Evolutionary conservation across 1,140 invertebrate species (phyloP).

Genomic region (Listronotus bonariensis): DNA sequence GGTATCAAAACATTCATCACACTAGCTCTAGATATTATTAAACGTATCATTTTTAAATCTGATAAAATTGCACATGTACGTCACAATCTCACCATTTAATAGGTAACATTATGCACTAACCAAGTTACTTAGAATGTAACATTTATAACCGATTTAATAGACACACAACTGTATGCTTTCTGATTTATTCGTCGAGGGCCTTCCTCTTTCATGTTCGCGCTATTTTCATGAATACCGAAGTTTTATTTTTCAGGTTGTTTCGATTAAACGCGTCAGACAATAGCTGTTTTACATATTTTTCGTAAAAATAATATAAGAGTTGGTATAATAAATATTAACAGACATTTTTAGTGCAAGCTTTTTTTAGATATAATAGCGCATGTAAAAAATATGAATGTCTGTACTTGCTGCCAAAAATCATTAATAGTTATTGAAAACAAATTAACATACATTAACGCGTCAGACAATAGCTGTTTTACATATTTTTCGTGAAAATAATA

Average conservation of each 20-base stretch:
- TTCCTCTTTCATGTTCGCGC: slow-evolving; percentile 33
- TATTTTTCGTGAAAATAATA: slow-evolving; percentile 21
- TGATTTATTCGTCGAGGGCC: slow-evolving; percentile 31
- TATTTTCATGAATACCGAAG: slow-evolving; percentile 28
- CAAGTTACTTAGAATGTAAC: slow-evolving; percentile 3
- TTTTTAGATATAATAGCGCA: too few relatives aligned
- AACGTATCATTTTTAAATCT: slow-evolving; percentile 17
- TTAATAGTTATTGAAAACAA: too few relatives aligned
- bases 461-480: slow-evolving; percentile 30
- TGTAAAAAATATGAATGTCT: too few relatives aligned
- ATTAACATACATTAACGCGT: too few relatives aligned
- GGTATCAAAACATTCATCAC: slow-evolving; percentile 23
- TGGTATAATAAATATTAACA: too few relatives aligned
- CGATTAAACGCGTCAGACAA: slow-evolving; percentile 30
- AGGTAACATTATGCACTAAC: not conserved
- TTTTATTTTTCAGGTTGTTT: slow-evolving; percentile 27
- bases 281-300: slow-evolving; percentile 29
- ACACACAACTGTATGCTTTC: slow-evolving; percentile 22
- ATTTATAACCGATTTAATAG: slow-evolving; percentile 14
- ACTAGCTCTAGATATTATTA: slow-evolving; percentile 12
- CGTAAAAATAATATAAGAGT: slow-evolving; percentile 9
- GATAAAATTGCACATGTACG: slow-evolving; percentile 7
- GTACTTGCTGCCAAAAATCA: too few relatives aligned
- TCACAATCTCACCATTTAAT: slow-evolving; percentile 6
- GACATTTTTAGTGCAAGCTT: too few relatives aligned